Percentiles rank a stretch among this genome's conserved stretches.
Evolutionary conservation across 53 echinoderm and acorn worm species (phyloP).

Genomic region (Antedon mediterranea): DNA sequence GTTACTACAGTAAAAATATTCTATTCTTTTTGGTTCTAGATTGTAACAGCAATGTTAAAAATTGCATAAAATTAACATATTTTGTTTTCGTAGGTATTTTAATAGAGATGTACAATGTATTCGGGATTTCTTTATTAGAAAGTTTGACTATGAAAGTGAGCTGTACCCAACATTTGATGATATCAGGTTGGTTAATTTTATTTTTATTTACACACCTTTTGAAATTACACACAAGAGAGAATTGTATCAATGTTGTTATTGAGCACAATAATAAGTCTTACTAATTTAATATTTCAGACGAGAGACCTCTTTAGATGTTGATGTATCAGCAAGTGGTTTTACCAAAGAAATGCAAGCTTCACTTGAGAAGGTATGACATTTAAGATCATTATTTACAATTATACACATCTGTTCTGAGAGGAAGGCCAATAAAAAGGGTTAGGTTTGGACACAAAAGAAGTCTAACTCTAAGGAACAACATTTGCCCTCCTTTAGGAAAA

Average conservation of each 20-base stretch:
- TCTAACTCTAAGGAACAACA: no score
- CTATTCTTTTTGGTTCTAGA: no score
- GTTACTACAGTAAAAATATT: no score
- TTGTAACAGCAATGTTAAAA: no score
- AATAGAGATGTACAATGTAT: conserved; percentile 87
- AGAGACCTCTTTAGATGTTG: conserved; percentile 70
- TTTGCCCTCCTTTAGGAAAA: no score
- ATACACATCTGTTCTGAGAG: no score
- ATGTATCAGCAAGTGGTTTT: conserved; percentile 86
- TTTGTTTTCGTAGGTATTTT: conserved; percentile 55
- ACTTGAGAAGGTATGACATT: conserved; percentile 35
- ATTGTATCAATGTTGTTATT: no score
- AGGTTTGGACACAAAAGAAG: neutral
- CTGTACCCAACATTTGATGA: conserved; percentile 75
- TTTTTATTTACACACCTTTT: no score
- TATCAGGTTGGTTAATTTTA: conserved; percentile 34
- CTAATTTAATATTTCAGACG: conserved; percentile 25
- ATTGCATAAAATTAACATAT: no score
- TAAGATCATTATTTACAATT: no score
- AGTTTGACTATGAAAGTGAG: conserved; percentile 84
- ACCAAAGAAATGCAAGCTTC: conserved; percentile 65
- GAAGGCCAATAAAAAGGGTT: no score
- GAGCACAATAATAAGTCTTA: neutral
- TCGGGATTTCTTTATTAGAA: conserved; percentile 70
- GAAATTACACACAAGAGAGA: no score